These are phyloP conservation scores for Epizoanthus ramosus DNA, from an alignment of 92 coral and sea anemone species.

Conservation along the genomic window DNA sequence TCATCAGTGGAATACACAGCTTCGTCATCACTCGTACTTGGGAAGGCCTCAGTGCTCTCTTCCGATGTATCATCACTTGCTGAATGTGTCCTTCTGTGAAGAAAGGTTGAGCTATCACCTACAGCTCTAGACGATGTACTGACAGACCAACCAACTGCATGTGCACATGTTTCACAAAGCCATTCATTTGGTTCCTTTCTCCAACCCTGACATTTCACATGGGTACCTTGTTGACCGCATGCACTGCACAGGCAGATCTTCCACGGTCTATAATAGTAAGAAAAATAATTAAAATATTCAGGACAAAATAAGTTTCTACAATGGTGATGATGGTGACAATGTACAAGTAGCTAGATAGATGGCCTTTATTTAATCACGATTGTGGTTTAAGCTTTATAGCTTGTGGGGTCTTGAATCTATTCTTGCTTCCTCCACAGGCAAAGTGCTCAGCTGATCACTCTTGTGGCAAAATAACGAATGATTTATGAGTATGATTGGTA, in stretches of 20 bases:
- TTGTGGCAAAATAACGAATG: too few relatives aligned
- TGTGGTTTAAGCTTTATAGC: too few relatives aligned
- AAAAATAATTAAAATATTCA: background rate
- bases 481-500: too few relatives aligned
- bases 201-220: slow-evolving; percentile 81
- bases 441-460: background rate
- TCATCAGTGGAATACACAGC: slow-evolving; percentile 45
- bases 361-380: too few relatives aligned
- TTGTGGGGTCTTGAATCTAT: too few relatives aligned
- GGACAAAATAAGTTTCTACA: background rate
- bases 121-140: slow-evolving; percentile 32
- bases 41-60: slow-evolving; percentile 34
- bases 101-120: slow-evolving; percentile 43
- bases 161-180: slow-evolving; percentile 67
- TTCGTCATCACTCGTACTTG: background rate
- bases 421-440: too few relatives aligned
- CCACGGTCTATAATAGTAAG: slow-evolving; percentile 64
- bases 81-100: background rate
- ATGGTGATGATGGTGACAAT: too few relatives aligned
- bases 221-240: slow-evolving; percentile 94
- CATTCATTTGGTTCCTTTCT: slow-evolving; percentile 56
- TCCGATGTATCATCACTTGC: slow-evolving; percentile 33
- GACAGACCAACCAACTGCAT: background rate
- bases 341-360: too few relatives aligned
- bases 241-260: slow-evolving; percentile 67